Base-by-base conservation (phyloP, 2,888 invertebrate species). In the Hypercompe scribonia region DNA sequence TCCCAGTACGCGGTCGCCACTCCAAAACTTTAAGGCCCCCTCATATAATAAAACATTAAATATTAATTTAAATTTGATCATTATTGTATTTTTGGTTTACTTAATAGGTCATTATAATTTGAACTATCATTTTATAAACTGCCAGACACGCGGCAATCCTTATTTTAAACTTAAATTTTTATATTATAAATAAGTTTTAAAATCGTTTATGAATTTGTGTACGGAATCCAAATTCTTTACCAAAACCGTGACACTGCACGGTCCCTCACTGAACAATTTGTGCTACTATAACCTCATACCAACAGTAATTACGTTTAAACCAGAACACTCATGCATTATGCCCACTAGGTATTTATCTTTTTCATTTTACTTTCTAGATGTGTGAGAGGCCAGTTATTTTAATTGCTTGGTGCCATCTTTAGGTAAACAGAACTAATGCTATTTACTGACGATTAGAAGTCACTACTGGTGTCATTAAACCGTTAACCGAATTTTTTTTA, bases 271-370 rank as follows among this genome's bases (percentile, higher is more conserved):
- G 68, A 65, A 65, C 65, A 68, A 71, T 75, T 70, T 76, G 58
- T 70, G 70, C 65, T 66, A 75, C 72, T 46, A 80, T 78, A 70
- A 78, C 71, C 65, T 72, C 73, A 74, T 70, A 65, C 68, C 72
- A 50, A 50, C 64, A 8, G 68, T 74, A 72, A 80, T 78, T 78
- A 34, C 74, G 71, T 65, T 64, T 0, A 46, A 79, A 82, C 24
- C 74, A 70, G 72, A 75, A 31, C 70, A 71, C 63, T 42, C 34
- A 31, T 2, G 36, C 39, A 34, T 61, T 24, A 33, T 46, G 50
- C 34, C 50, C 72, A 72, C 72, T 71, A 63, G 61, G 72, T 67
- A 46, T 67, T 61, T 50, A 31, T 39, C 24, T 69, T 61, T 61
- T 61, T 61, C 24, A 39, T 69, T 69, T 61, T 61, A 42, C 33